These are phyloP conservation scores for Aleiodes testaceus DNA, from an alignment of 2,888 invertebrate genomes.

Conservation along the genomic window DNA sequence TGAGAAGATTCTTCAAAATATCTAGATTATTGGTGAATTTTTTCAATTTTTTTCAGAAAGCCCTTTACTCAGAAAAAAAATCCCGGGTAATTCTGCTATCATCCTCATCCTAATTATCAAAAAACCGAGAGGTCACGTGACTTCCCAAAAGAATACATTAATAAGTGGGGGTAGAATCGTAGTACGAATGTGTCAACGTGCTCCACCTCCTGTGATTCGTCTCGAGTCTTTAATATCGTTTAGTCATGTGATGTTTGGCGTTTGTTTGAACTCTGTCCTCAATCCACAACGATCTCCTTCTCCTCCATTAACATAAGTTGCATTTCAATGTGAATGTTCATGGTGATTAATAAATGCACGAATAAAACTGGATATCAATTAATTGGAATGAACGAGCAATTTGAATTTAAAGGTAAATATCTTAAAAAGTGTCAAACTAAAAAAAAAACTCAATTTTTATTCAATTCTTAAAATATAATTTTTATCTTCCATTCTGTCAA, in stretches of 20 bases:
- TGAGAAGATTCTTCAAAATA: no score
- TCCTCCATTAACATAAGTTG: no score
- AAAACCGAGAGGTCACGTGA: conserved; percentile 9
- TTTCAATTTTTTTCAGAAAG: no score
- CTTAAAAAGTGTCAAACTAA: no score
- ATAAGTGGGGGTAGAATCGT: conserved; percentile 29
- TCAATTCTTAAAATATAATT: no score
- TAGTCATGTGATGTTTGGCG: conserved; percentile 47
- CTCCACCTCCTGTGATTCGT: conserved; percentile 10
- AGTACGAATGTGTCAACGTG: conserved; percentile 23
- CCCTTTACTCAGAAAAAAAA: no score
- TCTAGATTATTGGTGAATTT: no score
- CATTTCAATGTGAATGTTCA: not conserved
- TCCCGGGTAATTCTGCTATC: not conserved
- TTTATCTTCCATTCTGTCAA: no score
- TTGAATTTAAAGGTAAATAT: not conserved
- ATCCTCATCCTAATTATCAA: not conserved
- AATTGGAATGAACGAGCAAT: not conserved
- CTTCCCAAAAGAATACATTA: conserved; percentile 6
- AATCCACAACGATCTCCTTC: no score
- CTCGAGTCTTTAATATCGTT: conserved; percentile 35
- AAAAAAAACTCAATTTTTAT: not conserved
- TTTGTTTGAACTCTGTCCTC: not conserved
- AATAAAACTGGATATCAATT: no score
- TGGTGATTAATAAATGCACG: not conserved